Evolutionary conservation across 2,113 vertebrate species (phyloP), one percentile per base, ranked within the genome.

Genomic region (Grammomys surdaster): DNA sequence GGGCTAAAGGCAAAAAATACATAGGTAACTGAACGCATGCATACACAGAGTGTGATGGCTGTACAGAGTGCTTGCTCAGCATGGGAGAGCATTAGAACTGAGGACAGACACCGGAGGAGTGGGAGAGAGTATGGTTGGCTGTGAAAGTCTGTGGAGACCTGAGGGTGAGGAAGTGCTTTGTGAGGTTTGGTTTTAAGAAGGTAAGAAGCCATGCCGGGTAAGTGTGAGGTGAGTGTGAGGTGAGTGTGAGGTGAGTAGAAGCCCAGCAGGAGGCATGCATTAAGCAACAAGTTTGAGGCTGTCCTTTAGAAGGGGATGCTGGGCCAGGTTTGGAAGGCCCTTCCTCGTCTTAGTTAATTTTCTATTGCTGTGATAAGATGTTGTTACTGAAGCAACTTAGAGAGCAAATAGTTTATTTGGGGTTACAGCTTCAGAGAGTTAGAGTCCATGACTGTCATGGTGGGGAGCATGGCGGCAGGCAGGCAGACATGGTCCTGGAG

Each of bases 91-190:
- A 1, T 28, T 8, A 7, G 84, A 16, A 4, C 12, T 0, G 3
- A 0, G 9, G 22, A 1, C 28, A 0, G 69, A 65, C 3, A 7
- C n/a, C 70, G 7, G 26, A 51, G 40, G 46, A 28, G 48, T 63
- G 10, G 22, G 6, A 36, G 63, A 20, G 4, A 63, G 19, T 0
- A 0, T 4, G 0, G 0, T 10, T 36, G 14, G 33, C 72, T 33
- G 73, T 36, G 43, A 54, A 31, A 26, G 5, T 54, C 67, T 36
- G 3, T 20, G 54, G 76, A 46, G 22, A 20, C 24, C 75, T 72
- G 22, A 51, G 13, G 20, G 10, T 60, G 11, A 88, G 82, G 67
- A 82, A 82, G 36, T 40, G 4, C 56, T 60, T 36, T 36, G 2
- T 46, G 85, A 91, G 40, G 19, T 78, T 63, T 77, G 46, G 54